Evolutionary conservation across 2,888 invertebrate species (phyloP).

Genomic region (Megastigmus dorsalis): DNA sequence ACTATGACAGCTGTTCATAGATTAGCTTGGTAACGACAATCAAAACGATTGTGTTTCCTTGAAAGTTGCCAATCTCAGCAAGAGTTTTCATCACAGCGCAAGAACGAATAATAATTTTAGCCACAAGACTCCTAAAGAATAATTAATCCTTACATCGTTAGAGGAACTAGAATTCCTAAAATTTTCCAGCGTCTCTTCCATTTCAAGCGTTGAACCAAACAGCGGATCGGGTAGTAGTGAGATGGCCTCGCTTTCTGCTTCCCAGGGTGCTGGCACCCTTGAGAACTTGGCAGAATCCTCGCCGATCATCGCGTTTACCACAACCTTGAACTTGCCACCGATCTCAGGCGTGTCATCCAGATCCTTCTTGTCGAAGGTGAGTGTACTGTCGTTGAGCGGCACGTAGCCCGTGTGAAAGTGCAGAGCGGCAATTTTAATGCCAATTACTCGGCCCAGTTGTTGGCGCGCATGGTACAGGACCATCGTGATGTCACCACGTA

Average conservation of each 20-base stretch:
- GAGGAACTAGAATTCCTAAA: slow-evolving; percentile 74
- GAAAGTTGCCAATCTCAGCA: slow-evolving; percentile 15
- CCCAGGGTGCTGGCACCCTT: slow-evolving; percentile 84
- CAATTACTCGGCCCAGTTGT: slow-evolving; percentile 86
- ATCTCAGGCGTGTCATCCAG: slow-evolving; percentile 88
- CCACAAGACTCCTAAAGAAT: not conserved
- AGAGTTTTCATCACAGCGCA: slow-evolving; percentile 23
- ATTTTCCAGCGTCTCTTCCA: slow-evolving; percentile 89
- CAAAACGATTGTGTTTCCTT: slow-evolving; percentile 4
- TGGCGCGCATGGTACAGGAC: slow-evolving; percentile 90
- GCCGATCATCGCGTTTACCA: slow-evolving; percentile 83
- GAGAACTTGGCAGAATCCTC: slow-evolving; percentile 82
- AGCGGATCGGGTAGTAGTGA: slow-evolving; percentile 78
- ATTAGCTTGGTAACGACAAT: slow-evolving; percentile 15
- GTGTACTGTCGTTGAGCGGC: slow-evolving; percentile 82
- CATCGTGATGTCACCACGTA: slow-evolving; percentile 90
- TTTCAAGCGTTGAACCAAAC: slow-evolving; percentile 86
- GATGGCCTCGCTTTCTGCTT: slow-evolving; percentile 80
- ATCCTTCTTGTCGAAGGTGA: slow-evolving; percentile 85
- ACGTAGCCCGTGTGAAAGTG: slow-evolving; percentile 94
- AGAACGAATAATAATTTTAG: not conserved
- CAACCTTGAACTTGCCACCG: slow-evolving; percentile 80
- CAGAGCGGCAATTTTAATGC: slow-evolving; percentile 90
- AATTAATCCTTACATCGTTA: slow-evolving; percentile 17
- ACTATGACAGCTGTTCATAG: slow-evolving; percentile 32